Evolutionary conservation across 64 coral and sea anemone genomes (phyloP).

Genomic region (Actinia equina): DNA sequence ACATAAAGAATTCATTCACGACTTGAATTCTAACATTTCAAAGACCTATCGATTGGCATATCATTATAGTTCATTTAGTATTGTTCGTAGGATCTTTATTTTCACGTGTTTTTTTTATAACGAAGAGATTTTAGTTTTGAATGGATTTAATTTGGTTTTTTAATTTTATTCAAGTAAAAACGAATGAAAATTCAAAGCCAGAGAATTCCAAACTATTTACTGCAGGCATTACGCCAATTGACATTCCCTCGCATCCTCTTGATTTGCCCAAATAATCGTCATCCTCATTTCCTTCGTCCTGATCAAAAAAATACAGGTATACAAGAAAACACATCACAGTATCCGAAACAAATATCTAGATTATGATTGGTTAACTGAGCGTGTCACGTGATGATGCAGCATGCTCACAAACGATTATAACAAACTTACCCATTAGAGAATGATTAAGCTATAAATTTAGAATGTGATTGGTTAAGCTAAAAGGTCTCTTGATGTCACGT

Average conservation of each 20-base stretch:
- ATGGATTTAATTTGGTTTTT: not conserved
- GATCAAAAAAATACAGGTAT: not conserved
- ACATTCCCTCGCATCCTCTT: slow-evolving; percentile 52
- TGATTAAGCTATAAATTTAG: too few species aligned
- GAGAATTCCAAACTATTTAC: slow-evolving; percentile 60
- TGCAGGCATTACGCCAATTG: slow-evolving; percentile 60
- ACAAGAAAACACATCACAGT: not conserved
- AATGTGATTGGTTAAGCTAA: too few species aligned
- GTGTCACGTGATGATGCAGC: not conserved
- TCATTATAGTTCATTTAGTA: too few species aligned
- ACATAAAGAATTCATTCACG: too few species aligned
- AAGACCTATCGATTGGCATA: not conserved
- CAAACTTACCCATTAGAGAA: not conserved
- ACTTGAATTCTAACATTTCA: too few species aligned
- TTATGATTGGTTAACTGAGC: not conserved
- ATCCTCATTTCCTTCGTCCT: not conserved
- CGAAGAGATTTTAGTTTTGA: not conserved
- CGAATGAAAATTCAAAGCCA: not conserved
- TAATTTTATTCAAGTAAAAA: not conserved
- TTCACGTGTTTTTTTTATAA: not conserved
- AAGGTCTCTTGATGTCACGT: not conserved
- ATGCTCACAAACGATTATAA: not conserved
- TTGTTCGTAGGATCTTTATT: not conserved
- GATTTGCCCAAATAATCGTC: slow-evolving; percentile 48
- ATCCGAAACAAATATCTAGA: not conserved